phyloP scores from a whole-genome alignment of 2,888 invertebrate species.

The Drosophila mercatorum region DNA sequence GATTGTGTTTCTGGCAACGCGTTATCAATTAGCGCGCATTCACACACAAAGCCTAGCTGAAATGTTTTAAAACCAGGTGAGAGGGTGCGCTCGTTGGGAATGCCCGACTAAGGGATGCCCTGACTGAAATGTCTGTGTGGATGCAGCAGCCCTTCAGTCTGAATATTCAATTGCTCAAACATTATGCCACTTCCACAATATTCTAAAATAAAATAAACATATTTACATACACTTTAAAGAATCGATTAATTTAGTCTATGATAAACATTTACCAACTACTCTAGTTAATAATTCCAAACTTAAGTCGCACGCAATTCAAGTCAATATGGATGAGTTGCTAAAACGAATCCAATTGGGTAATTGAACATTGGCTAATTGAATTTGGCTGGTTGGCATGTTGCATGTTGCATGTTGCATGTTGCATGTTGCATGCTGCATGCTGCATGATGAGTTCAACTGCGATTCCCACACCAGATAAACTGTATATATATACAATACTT shows the following conservation, averaged over 20 bases:
- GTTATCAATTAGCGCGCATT: conserved; percentile 1
- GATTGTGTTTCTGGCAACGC: background rate
- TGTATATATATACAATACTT: conserved; percentile 26
- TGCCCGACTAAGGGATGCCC: background rate
- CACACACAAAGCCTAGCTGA: background rate
- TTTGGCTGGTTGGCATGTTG: conserved; percentile 27
- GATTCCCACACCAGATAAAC: conserved; percentile 34
- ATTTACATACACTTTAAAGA: too few species aligned
- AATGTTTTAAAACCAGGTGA: background rate
- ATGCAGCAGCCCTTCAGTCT: background rate
- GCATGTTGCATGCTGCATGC: conserved; percentile 44
- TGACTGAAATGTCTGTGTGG: background rate
- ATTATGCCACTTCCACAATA: too few species aligned
- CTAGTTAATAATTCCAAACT: background rate
- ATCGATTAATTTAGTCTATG: conserved; percentile 26
- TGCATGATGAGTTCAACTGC: conserved; percentile 44
- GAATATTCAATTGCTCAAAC: background rate
- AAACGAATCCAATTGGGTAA: conserved; percentile 3
- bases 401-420: conserved; percentile 46
- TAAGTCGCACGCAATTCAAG: conserved; percentile 30
- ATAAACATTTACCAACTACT: background rate
- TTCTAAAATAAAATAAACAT: too few species aligned
- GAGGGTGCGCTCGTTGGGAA: background rate
- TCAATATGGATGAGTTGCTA: conserved; percentile 6
- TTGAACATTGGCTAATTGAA: background rate